Evolutionary conservation across 2,113 vertebrate species (phyloP).

Genomic region (Eulemur rufifrons): DNA sequence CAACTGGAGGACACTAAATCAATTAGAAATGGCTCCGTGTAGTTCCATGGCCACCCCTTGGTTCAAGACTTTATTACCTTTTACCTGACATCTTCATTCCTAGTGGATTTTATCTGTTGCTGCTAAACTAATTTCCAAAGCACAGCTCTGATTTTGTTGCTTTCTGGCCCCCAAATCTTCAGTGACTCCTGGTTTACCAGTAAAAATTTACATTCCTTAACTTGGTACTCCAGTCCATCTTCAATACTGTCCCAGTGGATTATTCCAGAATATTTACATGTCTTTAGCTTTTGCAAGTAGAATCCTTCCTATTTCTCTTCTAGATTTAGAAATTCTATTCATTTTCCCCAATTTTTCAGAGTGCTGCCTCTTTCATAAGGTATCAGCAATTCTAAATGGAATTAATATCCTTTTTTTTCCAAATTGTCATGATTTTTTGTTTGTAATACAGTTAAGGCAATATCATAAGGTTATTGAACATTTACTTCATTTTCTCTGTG

Average conservation of each 20-base stretch:
- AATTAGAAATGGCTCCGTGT: background rate
- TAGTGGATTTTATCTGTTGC: background rate
- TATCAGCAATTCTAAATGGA: background rate
- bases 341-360: background rate
- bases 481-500: background rate
- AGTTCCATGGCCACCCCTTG: background rate
- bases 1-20: background rate
- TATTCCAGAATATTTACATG: background rate
- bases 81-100: background rate
- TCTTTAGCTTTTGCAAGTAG: background rate
- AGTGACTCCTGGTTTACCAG: background rate
- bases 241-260: background rate
- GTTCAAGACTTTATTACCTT: background rate
- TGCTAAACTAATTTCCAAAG: background rate
- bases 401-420: background rate
- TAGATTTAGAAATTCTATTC: background rate
- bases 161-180: background rate
- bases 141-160: background rate
- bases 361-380: background rate
- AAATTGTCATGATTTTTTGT: background rate
- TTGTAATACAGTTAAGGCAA: background rate
- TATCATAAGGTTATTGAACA: background rate
- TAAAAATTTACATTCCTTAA: background rate
- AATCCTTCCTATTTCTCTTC: background rate
- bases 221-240: background rate